phyloP scores from a whole-genome alignment of 2,113 vertebrate species.

The Furnarius figulus region DNA sequence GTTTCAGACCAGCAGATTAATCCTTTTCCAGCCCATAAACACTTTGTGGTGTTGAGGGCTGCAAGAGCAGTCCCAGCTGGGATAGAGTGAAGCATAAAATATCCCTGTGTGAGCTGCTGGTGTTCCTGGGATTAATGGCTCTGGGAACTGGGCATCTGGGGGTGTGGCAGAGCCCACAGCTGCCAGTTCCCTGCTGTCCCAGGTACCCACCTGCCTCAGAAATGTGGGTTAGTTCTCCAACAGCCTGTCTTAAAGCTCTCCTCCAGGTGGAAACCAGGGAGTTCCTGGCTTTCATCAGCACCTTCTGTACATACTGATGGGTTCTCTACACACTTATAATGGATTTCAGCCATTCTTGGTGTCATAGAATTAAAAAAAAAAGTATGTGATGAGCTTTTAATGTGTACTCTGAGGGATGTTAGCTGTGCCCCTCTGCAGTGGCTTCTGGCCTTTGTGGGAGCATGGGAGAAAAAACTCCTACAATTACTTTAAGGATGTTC shows the following conservation, averaged over 20 bases:
- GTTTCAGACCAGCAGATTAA: background rate
- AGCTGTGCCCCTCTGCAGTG: background rate
- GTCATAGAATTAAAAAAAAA: background rate
- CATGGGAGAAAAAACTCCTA: background rate
- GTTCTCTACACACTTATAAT: background rate
- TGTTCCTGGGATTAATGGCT: background rate
- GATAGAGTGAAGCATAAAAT: background rate
- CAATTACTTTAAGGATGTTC: background rate
- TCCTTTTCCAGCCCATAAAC: background rate
- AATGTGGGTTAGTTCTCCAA: background rate
- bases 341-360: background rate
- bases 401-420: background rate
- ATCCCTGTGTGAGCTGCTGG: background rate
- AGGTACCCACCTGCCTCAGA: background rate
- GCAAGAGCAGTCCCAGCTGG: background rate
- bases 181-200: background rate
- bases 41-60: background rate
- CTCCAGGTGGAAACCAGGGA: background rate
- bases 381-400: background rate
- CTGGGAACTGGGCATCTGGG: background rate
- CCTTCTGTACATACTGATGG: background rate
- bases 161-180: background rate
- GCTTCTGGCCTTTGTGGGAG: background rate
- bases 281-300: background rate
- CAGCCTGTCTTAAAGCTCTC: background rate